phyloP scores from a whole-genome alignment of 2,113 vertebrate genomes.

The Camelus dromedarius region DNA sequence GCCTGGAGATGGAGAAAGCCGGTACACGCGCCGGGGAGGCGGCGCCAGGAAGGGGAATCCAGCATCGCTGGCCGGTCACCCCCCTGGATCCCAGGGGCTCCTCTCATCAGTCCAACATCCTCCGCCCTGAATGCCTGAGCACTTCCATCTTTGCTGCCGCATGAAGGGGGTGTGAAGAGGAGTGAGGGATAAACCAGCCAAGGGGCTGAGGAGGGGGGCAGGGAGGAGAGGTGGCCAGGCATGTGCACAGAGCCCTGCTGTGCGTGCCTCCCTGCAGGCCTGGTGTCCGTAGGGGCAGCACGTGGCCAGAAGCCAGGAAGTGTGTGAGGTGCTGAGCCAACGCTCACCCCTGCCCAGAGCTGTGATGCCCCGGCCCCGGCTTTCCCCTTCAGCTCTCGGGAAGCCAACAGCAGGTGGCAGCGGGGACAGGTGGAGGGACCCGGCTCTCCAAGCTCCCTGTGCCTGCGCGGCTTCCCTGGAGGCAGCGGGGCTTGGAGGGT shows the following conservation, averaged over 20 bases:
- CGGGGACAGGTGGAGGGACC: neutral
- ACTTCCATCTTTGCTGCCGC: neutral
- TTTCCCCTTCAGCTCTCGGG: neutral
- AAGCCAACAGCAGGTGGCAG: neutral
- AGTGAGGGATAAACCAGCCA: neutral
- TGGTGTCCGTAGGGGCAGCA: neutral
- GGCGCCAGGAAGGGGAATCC: neutral
- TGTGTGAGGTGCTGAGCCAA: neutral
- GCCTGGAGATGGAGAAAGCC: neutral
- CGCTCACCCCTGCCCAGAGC: neutral
- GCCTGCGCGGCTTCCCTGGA: neutral
- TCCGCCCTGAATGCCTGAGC: neutral
- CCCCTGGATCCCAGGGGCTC: neutral
- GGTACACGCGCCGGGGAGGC: accelerated
- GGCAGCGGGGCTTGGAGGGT: neutral
- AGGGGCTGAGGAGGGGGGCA: neutral
- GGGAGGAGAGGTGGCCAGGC: neutral
- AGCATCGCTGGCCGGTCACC: accelerated
- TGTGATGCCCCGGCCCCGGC: neutral
- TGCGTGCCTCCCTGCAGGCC: neutral
- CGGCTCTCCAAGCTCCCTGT: neutral
- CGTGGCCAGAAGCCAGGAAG: neutral
- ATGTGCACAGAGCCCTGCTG: neutral
- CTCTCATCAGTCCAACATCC: neutral
- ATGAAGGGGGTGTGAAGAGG: neutral